Evolutionary conservation across 2,888 invertebrate species (phyloP).

Genomic region (Spodoptera picta): DNA sequence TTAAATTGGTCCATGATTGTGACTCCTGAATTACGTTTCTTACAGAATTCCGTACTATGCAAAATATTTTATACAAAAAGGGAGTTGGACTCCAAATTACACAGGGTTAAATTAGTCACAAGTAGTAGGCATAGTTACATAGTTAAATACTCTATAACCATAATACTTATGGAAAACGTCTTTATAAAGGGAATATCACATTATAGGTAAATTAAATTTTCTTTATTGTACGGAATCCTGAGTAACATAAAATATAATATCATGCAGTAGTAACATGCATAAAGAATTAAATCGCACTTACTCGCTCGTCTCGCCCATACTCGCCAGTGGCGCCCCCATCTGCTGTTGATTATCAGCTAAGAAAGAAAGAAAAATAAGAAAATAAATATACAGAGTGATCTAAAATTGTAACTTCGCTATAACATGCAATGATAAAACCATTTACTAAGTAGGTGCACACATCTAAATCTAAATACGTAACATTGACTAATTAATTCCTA

Average conservation of each 20-base stretch:
- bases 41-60: constrained; percentile 29
- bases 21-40: constrained; percentile 23
- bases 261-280: constrained; percentile 32
- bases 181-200: too few relatives aligned
- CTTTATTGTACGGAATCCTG: constrained; percentile 15
- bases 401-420: too few relatives aligned
- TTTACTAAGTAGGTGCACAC: not conserved
- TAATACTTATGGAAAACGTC: too few relatives aligned
- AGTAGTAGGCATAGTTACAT: too few relatives aligned
- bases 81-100: too few relatives aligned
- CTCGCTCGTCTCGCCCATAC: constrained; percentile 91
- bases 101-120: too few relatives aligned
- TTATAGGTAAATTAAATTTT: not conserved
- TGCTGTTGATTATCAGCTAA: constrained; percentile 85
- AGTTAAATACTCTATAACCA: too few relatives aligned
- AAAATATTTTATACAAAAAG: too few relatives aligned
- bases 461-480: not conserved
- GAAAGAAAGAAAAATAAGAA: constrained; percentile 11
- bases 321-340: constrained; percentile 89
- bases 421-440: too few relatives aligned
- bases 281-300: constrained; percentile 77
- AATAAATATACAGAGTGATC: not conserved
- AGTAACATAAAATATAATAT: constrained; percentile 25
- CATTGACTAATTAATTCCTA: not conserved
- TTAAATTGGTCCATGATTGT: not conserved